These are phyloP conservation scores for Steinernema carpocapsae DNA, from an alignment of 2,888 invertebrate species.

Conservation along the genomic window DNA sequence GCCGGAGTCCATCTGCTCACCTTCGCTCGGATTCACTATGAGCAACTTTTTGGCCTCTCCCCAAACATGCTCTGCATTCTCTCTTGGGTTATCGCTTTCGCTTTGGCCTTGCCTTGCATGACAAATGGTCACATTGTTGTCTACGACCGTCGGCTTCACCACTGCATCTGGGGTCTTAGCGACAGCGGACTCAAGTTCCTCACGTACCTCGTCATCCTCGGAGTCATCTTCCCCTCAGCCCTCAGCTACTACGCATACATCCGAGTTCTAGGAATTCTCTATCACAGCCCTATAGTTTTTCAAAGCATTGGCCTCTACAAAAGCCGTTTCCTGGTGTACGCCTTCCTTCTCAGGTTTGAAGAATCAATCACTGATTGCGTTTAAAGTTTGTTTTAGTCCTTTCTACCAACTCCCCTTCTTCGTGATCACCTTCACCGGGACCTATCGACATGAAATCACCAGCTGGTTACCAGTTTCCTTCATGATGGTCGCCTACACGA, in stretches of 20 bases:
- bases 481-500: slow-evolving; percentile 59
- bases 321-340: slow-evolving; percentile 66
- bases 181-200: slow-evolving; percentile 67
- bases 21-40: slow-evolving; percentile 69
- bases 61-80: slow-evolving; percentile 62
- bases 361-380: background rate
- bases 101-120: slow-evolving; percentile 66
- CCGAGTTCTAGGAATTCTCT: slow-evolving; percentile 66
- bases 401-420: slow-evolving; percentile 66
- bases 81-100: slow-evolving; percentile 65
- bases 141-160: slow-evolving; percentile 58
- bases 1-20: slow-evolving; percentile 69
- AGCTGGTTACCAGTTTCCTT: slow-evolving; percentile 56
- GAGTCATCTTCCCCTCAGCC: slow-evolving; percentile 62
- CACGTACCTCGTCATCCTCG: slow-evolving; percentile 67
- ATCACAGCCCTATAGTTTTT: slow-evolving; percentile 68
- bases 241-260: slow-evolving; percentile 67
- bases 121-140: slow-evolving; percentile 67
- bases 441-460: slow-evolving; percentile 47
- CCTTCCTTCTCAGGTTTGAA: slow-evolving; percentile 61
- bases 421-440: slow-evolving; percentile 56
- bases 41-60: slow-evolving; percentile 67
- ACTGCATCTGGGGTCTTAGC: slow-evolving; percentile 65
- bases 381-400: slow-evolving; percentile 50
- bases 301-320: slow-evolving; percentile 68